Percentiles rank a stretch among this genome's conserved stretches.
Conservation (phyloP, 2,888 invertebrate species). For the Hyposoter dolosus region DNA sequence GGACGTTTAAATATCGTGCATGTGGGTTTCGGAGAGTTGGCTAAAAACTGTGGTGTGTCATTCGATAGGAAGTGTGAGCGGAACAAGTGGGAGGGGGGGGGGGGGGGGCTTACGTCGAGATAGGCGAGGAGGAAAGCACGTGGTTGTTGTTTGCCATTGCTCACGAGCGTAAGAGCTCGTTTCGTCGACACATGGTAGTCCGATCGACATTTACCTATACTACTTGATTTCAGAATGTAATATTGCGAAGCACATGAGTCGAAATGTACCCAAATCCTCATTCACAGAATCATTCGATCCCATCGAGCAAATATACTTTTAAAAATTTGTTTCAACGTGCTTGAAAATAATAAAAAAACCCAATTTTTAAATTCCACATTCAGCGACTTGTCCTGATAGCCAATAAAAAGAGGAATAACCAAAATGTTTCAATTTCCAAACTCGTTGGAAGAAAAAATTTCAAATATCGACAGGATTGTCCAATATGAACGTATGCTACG, state of each 20-base stretch:
- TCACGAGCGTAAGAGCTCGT: slow-evolving; percentile 26
- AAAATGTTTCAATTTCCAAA: background rate
- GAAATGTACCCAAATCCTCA: background rate
- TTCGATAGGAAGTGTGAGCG: slow-evolving; percentile 3
- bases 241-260: background rate
- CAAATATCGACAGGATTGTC: background rate
- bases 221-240: slow-evolving; percentile 45
- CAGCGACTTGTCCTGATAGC: background rate
- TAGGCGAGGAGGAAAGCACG: slow-evolving; percentile 57
- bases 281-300: background rate
- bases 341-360: background rate
- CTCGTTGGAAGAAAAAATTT: background rate
- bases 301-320: background rate
- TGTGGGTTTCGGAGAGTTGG: background rate
- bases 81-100: background rate
- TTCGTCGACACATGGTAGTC: slow-evolving; percentile 55
- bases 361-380: background rate
- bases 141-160: slow-evolving; percentile 36
- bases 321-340: background rate
- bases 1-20: background rate
- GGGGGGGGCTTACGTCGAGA: slow-evolving; percentile 16
- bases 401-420: background rate
- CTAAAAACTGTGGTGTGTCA: slow-evolving; percentile 18
- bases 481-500: background rate
- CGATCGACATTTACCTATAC: slow-evolving; percentile 67